These are phyloP conservation scores for Papilio aristodemus DNA, from an alignment of 1,140 invertebrate genomes.

Conservation along the genomic window DNA sequence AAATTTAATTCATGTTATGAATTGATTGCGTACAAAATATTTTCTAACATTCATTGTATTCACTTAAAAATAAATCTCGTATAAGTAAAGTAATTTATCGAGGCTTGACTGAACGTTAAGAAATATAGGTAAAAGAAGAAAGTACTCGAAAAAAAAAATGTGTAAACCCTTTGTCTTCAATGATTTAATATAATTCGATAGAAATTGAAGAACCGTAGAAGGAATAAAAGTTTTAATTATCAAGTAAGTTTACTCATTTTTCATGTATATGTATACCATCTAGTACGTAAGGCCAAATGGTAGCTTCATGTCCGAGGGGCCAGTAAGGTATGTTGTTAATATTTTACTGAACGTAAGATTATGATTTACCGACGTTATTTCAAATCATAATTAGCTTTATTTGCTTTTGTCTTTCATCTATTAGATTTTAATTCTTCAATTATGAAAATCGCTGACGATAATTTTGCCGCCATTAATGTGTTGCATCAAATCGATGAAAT, in stretches of 20 bases:
- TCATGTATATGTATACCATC: background rate
- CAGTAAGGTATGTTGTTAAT: slow-evolving; percentile 6
- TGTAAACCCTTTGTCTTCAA: slow-evolving; percentile 34
- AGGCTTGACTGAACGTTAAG: slow-evolving; percentile 45
- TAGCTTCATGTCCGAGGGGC: background rate
- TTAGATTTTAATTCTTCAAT: no score
- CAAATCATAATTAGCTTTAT: no score
- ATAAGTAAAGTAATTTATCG: slow-evolving; percentile 39
- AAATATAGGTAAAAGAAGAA: slow-evolving; percentile 37
- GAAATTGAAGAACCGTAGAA: slow-evolving; percentile 37
- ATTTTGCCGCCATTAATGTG: no score
- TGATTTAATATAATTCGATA: slow-evolving; percentile 37
- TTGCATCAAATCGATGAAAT: no score
- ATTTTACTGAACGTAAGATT: no score
- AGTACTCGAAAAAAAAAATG: slow-evolving; percentile 43
- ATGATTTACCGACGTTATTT: no score
- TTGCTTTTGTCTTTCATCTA: no score
- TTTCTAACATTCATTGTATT: slow-evolving; percentile 33
- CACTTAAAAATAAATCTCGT: slow-evolving; percentile 42
- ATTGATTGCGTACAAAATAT: slow-evolving; percentile 36
- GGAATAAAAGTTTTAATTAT: slow-evolving; percentile 34
- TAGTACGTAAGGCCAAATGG: background rate
- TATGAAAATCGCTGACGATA: no score
- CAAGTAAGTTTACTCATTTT: slow-evolving; percentile 32
- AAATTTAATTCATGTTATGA: slow-evolving; percentile 38